Conservation (phyloP, 2,113 vertebrate genomes). For the Lampris megalopsis region DNA sequence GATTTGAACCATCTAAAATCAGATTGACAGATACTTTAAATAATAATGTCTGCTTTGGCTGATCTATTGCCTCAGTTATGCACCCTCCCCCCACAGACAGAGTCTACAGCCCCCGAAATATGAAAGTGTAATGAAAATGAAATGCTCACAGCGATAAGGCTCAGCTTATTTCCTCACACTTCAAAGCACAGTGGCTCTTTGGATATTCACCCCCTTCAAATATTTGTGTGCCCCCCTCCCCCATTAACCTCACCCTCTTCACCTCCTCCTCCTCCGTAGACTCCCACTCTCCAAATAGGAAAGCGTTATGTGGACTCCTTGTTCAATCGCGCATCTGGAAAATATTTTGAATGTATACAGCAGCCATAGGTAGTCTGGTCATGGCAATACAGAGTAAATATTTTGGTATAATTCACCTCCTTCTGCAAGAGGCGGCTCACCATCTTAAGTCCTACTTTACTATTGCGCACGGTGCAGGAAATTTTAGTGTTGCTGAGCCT, state of each 20-base stretch:
- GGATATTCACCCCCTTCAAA: constrained; percentile 63
- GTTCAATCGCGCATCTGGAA: constrained; percentile 58
- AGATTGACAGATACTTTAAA: constrained; percentile 35
- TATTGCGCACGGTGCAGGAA: not conserved
- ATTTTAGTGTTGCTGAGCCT: not conserved
- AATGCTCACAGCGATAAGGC: constrained; percentile 48
- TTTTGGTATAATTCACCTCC: constrained; percentile 41
- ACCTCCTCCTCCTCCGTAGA: constrained; percentile 48
- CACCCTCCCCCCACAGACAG: not conserved
- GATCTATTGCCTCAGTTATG: constrained; percentile 10
- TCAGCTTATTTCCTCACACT: constrained; percentile 51
- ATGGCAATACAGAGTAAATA: constrained; percentile 55
- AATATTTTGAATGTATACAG: constrained; percentile 76
- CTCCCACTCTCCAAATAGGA: constrained; percentile 56
- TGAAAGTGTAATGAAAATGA: constrained; percentile 47
- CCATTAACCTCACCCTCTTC: not conserved
- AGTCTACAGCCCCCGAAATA: constrained; percentile 9
- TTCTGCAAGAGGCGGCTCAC: constrained; percentile 27
- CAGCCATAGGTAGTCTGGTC: constrained; percentile 50
- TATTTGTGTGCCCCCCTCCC: constrained; percentile 57
- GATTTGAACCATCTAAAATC: constrained; percentile 23
- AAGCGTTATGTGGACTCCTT: constrained; percentile 57
- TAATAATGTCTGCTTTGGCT: constrained; percentile 8
- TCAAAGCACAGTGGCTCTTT: constrained; percentile 71
- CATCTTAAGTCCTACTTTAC: not conserved